These are phyloP conservation scores for Phalacrocorax pelagicus DNA, from an alignment of 2,113 vertebrate species.

Conservation along the genomic window DNA sequence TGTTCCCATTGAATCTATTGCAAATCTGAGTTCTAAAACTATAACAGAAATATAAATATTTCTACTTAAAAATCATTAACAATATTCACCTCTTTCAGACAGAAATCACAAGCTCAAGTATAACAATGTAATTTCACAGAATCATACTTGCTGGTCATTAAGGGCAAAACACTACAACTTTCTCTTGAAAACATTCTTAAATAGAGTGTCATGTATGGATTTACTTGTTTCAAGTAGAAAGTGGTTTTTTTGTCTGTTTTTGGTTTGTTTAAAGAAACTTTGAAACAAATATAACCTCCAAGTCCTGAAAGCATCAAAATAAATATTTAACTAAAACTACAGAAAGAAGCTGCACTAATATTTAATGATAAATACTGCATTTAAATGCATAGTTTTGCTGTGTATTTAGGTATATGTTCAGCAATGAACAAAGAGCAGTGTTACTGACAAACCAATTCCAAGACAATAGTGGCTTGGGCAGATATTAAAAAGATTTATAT, in stretches of 20 bases:
- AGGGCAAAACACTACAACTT: not conserved
- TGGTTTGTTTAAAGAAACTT: not conserved
- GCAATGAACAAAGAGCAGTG: not conserved
- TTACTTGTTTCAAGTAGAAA: not conserved
- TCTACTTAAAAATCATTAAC: not conserved
- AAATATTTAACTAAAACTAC: not conserved
- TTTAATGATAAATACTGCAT: not conserved
- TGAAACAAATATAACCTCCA: not conserved
- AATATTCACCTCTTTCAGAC: not conserved
- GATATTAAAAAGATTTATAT: not conserved
- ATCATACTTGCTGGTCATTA: not conserved
- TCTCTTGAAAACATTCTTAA: not conserved
- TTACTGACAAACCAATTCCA: not conserved
- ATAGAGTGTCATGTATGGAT: not conserved
- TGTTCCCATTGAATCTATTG: not conserved
- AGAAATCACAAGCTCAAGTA: not conserved
- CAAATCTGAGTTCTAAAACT: not conserved
- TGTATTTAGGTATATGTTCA: not conserved
- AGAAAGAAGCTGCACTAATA: not conserved
- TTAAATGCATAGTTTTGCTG: not conserved
- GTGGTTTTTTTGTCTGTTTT: not conserved
- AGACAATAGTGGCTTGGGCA: not conserved
- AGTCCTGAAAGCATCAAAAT: not conserved
- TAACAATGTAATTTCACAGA: not conserved
- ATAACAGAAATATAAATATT: not conserved